Percentiles rank a stretch among this genome's conserved stretches.
Evolutionary conservation across 1,140 invertebrate species (phyloP).

Genomic region (Camponotus pennsylvanicus): DNA sequence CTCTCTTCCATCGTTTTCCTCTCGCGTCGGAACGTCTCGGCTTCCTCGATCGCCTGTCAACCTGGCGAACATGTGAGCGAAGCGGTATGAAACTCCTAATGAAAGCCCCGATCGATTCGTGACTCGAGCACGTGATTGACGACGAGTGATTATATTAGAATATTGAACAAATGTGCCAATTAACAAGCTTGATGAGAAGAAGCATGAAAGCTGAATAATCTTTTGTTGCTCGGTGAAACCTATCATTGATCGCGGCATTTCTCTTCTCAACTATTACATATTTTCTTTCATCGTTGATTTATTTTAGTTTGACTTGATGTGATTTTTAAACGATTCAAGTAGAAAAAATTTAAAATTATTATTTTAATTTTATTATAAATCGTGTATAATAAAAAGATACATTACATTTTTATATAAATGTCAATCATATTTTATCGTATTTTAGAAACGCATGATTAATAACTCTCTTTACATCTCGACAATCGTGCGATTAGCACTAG

Average conservation of each 20-base stretch:
- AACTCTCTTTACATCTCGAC: background rate
- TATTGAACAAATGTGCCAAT: conserved; percentile 48
- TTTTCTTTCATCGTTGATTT: background rate
- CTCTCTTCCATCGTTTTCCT: conserved; percentile 63
- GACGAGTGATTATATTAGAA: conserved; percentile 7
- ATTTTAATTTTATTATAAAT: background rate
- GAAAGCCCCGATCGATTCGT: conserved; percentile 38
- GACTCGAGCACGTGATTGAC: conserved; percentile 6
- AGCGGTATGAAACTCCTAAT: background rate
- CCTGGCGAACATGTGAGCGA: background rate
- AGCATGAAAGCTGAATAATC: background rate
- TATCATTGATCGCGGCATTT: background rate
- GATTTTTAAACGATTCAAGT: background rate
- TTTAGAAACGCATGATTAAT: background rate
- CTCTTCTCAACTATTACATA: background rate
- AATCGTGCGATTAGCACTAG: background rate
- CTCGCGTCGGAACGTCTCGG: conserved; percentile 66
- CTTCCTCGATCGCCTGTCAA: conserved; percentile 60
- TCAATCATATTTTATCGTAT: background rate
- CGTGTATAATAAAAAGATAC: background rate
- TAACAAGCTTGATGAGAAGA: background rate
- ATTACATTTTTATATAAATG: background rate
- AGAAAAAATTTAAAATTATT: no score
- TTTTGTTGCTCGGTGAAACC: background rate
- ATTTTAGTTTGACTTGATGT: background rate